Percentiles rank a stretch among this genome's conserved stretches.
Conservation (phyloP, 2,888 invertebrate genomes). For the Latrodectus elegans region DNA sequence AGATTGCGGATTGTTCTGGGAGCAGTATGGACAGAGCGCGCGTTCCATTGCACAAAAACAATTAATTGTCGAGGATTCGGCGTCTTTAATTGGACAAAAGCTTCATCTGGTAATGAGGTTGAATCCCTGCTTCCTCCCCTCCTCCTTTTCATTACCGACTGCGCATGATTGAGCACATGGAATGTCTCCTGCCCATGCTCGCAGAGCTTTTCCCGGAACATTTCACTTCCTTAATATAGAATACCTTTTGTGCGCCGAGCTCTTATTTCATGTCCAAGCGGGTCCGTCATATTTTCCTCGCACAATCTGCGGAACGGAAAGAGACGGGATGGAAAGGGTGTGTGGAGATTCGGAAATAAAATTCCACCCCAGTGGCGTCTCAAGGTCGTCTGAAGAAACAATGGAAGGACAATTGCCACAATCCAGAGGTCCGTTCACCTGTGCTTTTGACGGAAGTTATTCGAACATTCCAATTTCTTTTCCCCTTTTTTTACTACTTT, state of each 20-base stretch:
- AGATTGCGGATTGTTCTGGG: not conserved
- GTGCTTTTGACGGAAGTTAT: conserved; percentile 14
- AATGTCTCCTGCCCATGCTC: not conserved
- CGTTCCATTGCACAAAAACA: not conserved
- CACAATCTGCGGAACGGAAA: too few species aligned
- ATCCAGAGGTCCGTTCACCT: conserved; percentile 58
- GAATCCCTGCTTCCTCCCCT: not conserved
- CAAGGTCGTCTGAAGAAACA: conserved; percentile 62
- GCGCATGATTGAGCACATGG: not conserved
- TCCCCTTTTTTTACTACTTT: not conserved
- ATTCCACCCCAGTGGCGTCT: conserved; percentile 32
- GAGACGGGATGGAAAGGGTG: not conserved
- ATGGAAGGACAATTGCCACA: conserved; percentile 66
- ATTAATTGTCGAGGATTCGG: not conserved
- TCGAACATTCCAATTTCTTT: not conserved
- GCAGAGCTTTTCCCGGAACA: not conserved
- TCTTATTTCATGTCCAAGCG: not conserved
- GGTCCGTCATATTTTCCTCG: not conserved
- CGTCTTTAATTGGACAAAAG: not conserved
- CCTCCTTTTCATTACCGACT: not conserved
- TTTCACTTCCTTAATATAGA: not conserved
- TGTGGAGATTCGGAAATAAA: conserved; percentile 45
- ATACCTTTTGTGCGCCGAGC: not conserved
- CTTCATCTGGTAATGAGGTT: not conserved
- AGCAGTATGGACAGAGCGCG: not conserved